Base-by-base conservation (phyloP, 2,888 invertebrate genomes). In the Notodonta dromedarius region DNA sequence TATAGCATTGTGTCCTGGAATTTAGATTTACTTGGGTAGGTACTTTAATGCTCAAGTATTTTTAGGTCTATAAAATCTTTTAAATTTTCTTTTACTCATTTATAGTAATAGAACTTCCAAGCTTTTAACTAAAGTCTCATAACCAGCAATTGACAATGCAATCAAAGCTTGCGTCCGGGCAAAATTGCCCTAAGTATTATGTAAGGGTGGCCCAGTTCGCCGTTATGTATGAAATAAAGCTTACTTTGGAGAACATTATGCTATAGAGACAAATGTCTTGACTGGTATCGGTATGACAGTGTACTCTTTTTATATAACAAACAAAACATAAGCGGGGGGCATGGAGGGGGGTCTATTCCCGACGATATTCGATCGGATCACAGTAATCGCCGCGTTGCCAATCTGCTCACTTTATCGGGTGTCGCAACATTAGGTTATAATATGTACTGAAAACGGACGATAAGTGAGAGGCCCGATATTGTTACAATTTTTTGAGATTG, bases 191-290 rank as follows among this genome's bases (percentile, higher is more conserved):
- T 77, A 76, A 67, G 73, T 71, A 68, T 80, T 86, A 82, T 72
- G 74, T 78, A 85, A 86, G 66, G 67, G 56, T 71, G 62, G 57
- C 68, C 70, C 53, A 70, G 66, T 71, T 70, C 70, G 71, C 56
- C 60, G 68, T 78, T 78, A 77, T 69, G 73, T 78, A 78, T 72
- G 71, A 74, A 68, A 63, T 74, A 70, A 74, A 75, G 80, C 93
- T 93, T 92, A 93, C 93, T 92, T 93, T 92, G 74, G 89, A 88
- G 86, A 87, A 91, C 93, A 93, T 93, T 91, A 89, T 91, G 90
- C 88, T 90, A 84, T 85, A 82, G 83, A 85, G 78, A 86, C 90
- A 87, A 89, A 87, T 87, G 84, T 83, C 81, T 88, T 87, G 88
- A 93, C 91, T 93, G 93, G 82, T 90, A 80, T 82, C 76, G 79